These are phyloP conservation scores for Dendrocincla fuliginosa DNA, from an alignment of 2,797 vertebrate genomes.

Conservation along the genomic window DNA sequence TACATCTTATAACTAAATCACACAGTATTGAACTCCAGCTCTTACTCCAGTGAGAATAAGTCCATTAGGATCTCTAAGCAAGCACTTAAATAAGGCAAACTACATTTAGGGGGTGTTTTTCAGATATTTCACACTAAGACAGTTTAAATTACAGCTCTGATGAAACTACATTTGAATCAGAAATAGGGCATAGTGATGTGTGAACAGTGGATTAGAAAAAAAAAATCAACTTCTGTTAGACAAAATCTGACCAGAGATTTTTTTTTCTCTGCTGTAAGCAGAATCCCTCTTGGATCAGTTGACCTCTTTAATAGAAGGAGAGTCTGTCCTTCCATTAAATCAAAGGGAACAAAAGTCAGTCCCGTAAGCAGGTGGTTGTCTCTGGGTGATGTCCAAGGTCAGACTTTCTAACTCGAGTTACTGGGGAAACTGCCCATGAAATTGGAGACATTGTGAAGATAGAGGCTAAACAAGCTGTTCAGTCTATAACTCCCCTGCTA, in stretches of 20 bases:
- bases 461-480: slow-evolving; percentile 7
- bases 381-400: slow-evolving; percentile 15
- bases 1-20: background rate
- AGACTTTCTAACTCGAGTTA: slow-evolving; percentile 16
- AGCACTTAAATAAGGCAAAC: background rate
- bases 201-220: background rate
- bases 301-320: background rate
- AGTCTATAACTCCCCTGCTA: background rate
- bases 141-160: background rate
- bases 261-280: background rate
- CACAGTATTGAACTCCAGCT: background rate
- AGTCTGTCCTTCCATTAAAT: slow-evolving; percentile 23
- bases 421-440: slow-evolving; percentile 1
- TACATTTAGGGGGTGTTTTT: background rate
- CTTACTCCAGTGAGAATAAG: background rate
- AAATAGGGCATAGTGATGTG: background rate
- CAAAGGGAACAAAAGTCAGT: slow-evolving; percentile 15
- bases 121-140: background rate
- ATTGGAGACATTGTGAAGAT: background rate
- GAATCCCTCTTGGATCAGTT: background rate
- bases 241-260: background rate
- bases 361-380: slow-evolving; percentile 4
- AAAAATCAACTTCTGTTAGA: background rate
- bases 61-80: background rate
- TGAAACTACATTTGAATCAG: background rate